phyloP scores from a whole-genome alignment of 2,888 invertebrate species.

The Eilema griseolum region DNA sequence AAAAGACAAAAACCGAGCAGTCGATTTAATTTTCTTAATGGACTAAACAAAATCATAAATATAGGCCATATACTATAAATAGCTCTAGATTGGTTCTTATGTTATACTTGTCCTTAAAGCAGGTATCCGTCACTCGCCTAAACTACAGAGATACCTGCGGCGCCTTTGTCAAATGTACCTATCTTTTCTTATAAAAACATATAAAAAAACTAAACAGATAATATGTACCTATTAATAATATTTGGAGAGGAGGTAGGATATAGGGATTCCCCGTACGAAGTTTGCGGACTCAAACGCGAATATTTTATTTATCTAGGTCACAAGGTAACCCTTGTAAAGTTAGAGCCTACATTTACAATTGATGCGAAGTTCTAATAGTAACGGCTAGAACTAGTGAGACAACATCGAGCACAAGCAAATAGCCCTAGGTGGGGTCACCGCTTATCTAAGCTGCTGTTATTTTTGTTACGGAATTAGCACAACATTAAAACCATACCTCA shows the following conservation, averaged over 20 bases:
- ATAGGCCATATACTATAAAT: too few species aligned
- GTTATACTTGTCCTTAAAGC: too few species aligned
- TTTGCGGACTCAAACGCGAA: background rate
- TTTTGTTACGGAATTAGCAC: constrained; percentile 62
- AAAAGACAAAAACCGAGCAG: too few species aligned
- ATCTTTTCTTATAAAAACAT: too few species aligned
- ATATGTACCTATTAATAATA: too few species aligned
- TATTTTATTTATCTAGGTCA: constrained; percentile 4
- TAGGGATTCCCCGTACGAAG: background rate
- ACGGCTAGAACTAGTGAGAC: constrained; percentile 22
- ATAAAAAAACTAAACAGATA: too few species aligned
- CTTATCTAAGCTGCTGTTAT: constrained; percentile 71
- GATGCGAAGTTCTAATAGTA: background rate
- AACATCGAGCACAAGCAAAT: constrained; percentile 77
- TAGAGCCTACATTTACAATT: background rate
- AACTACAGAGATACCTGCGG: too few species aligned
- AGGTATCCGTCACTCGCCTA: too few species aligned
- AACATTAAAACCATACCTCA: constrained; percentile 30
- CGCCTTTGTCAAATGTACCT: too few species aligned
- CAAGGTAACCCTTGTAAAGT: background rate
- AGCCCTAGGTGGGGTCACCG: constrained; percentile 80
- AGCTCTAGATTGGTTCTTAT: too few species aligned
- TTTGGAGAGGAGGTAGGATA: constrained; percentile 15
- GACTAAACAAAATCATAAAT: too few species aligned
- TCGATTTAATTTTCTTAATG: too few species aligned